Evolutionary conservation across 2,888 invertebrate species (phyloP), one percentile per base, ranked within the genome.

Genomic region (Scelioninae gen. 1): DNA sequence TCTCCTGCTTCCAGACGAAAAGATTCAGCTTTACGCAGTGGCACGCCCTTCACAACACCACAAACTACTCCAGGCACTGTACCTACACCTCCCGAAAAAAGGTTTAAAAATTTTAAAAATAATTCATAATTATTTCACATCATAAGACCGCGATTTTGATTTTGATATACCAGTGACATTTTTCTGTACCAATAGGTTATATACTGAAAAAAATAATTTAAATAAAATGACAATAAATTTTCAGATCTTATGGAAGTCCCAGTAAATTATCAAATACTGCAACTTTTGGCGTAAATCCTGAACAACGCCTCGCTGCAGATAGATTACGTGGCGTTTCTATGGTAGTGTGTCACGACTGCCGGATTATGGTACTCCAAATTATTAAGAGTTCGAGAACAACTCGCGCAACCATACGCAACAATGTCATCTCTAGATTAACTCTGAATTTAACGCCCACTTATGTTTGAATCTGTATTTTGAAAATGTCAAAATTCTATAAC

Each of bases 341-440:
- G 96, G 95, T 96, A 82, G 97, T 98, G 58, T 98, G 98, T 92
- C 96, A 97, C 92, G 98, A 98, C 94, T 98, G 98, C 93, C 97
- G 97, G 92, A 96, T 96, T 81, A 96, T 98, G 96, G 97, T 98
- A 79, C 95, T 97, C 88, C 97, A 98, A 93, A 98, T 98, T 91
- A 98, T 98, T 91, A 96, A 97, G 93, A 97, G 97, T 23, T 96
- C 97, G 85, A 95, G 96, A 91, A 96, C 96, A 77, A 96, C 96
- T 83, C 95, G 97, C 88, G 95, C 97, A 77, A 96, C 96, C 75
- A 96, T 96, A 77, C 94, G 97, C 87, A 96, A 96, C 93, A 95
- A 96, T 91, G 96, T 96, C 86, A 94, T 97, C 85, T 94, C 96
- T 80, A 96, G 95, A 92, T 95, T 97, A 89, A 97, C 97, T 47